Conservation (phyloP, 2,797 vertebrate species). For the Propithecus deckenii region DNA sequence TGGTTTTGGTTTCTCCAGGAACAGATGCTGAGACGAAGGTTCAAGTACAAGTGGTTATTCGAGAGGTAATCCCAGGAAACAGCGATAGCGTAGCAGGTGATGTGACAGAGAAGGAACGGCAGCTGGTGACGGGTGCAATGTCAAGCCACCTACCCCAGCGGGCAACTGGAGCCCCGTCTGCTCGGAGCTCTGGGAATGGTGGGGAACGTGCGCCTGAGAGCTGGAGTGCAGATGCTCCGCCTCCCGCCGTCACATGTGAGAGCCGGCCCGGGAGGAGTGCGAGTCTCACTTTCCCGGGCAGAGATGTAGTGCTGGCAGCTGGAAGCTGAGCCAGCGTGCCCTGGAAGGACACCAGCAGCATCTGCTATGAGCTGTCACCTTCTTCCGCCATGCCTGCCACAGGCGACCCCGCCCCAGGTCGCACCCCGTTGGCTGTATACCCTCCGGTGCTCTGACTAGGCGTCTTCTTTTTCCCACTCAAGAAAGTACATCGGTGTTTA, state of each 20-base stretch:
- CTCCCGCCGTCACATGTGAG: background rate
- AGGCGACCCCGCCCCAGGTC: background rate
- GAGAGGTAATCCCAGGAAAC: background rate
- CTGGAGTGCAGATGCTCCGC: background rate
- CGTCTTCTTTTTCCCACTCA: background rate
- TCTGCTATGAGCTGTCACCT: background rate
- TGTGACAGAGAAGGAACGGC: background rate
- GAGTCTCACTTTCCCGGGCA: background rate
- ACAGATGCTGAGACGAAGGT: background rate
- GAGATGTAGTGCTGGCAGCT: background rate
- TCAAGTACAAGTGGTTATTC: background rate
- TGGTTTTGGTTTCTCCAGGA: background rate
- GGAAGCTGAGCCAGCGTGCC: background rate
- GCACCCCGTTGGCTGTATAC: background rate
- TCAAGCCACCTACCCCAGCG: background rate
- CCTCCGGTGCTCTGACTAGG: background rate
- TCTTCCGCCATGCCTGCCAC: background rate
- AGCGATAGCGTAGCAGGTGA: fast-evolving
- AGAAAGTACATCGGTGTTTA: fast-evolving
- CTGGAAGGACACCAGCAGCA: background rate
- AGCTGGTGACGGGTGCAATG: background rate
- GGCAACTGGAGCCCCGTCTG: background rate
- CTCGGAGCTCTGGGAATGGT: background rate
- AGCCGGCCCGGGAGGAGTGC: background rate
- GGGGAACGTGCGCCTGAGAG: background rate